These are phyloP conservation scores for Propithecus coquereli DNA, from an alignment of 2,113 vertebrate genomes.

Conservation along the genomic window DNA sequence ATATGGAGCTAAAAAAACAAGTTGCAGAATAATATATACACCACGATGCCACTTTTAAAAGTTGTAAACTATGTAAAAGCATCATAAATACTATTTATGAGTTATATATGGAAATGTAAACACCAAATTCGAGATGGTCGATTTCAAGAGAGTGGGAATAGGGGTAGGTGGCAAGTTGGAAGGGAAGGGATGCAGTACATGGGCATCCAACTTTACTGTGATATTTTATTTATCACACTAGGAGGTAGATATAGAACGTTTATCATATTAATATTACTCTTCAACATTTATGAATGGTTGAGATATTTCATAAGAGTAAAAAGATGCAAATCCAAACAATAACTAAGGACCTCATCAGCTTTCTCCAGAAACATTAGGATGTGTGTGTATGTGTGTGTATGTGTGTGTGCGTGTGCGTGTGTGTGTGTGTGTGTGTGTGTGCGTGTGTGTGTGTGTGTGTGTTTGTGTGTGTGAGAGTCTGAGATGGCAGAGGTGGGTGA, in stretches of 20 bases:
- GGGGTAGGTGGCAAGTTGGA: no score
- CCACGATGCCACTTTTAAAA: not conserved
- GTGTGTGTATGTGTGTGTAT: not conserved
- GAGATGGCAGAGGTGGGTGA: no score
- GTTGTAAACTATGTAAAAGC: not conserved
- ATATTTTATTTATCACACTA: constrained; percentile 10
- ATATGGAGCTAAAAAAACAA: not conserved
- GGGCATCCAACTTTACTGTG: not conserved
- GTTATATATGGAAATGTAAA: not conserved
- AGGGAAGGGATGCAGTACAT: fast-evolving
- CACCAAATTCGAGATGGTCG: not conserved
- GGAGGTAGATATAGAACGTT: not conserved
- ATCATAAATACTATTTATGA: not conserved
- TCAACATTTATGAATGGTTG: not conserved
- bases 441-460: not conserved
- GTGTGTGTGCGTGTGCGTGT: no score
- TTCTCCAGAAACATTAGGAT: not conserved
- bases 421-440: not conserved
- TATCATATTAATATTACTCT: not conserved
- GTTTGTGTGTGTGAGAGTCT: not conserved
- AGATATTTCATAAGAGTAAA: constrained; percentile 38
- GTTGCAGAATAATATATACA: not conserved
- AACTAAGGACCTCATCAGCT: not conserved
- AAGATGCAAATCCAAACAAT: not conserved
- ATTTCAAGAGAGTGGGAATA: not conserved